Conservation (phyloP, 1,140 invertebrate genomes). For the Drosophila pseudoobscura region DNA sequence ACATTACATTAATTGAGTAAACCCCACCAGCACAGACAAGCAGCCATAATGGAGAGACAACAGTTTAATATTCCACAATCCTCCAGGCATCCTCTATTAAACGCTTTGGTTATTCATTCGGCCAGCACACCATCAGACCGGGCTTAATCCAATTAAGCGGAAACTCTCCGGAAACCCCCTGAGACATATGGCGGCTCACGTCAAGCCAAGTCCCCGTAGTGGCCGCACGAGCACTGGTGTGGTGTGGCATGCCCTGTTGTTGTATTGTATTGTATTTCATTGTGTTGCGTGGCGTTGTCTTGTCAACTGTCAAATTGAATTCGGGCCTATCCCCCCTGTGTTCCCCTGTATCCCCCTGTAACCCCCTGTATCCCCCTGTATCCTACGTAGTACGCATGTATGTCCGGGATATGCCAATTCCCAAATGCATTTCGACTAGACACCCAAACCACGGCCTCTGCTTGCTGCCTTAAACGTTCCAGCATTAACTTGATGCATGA, state of each 20-base stretch:
- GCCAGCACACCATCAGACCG: neutral
- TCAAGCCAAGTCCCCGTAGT: conserved; percentile 13
- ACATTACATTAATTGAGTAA: conserved; percentile 14
- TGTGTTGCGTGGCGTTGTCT: conserved; percentile 21
- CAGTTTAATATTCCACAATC: conserved; percentile 3
- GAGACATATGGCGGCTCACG: conserved; percentile 11
- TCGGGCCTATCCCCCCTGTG: conserved; percentile 12
- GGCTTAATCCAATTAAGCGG: conserved; percentile 35
- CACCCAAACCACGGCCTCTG: no score
- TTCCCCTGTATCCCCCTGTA: no score
- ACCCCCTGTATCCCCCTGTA: no score
- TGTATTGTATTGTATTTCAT: conserved; percentile 13
- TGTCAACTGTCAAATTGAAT: conserved; percentile 67
- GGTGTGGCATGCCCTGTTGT: neutral
- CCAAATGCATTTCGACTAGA: no score
- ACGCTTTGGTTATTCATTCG: neutral
- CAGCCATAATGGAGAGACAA: conserved; percentile 4
- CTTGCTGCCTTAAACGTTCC: no score
- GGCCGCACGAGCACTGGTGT: neutral
- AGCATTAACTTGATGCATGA: no score
- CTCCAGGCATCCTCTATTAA: neutral
- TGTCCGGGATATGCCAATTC: neutral
- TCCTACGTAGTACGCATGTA: no score
- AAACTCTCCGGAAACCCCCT: conserved; percentile 17
- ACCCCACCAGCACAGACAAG: no score